Percentiles rank a stretch among this genome's conserved stretches.
phyloP scores from a whole-genome alignment of 2,797 vertebrate genomes.

The Pygocentrus nattereri region DNA sequence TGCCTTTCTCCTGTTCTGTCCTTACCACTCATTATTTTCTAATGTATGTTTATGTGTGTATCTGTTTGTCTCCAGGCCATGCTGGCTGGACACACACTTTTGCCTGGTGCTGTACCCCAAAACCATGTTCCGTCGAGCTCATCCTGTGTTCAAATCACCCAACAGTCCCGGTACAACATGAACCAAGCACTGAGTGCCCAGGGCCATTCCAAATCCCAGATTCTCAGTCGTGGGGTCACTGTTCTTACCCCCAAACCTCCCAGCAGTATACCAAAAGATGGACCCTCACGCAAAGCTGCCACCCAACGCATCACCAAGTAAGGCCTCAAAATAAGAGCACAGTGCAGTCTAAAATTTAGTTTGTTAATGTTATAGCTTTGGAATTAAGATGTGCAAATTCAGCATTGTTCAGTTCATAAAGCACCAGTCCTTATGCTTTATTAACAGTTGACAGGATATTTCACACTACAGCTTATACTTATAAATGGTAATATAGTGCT shows the following conservation, averaged over 20 bases:
- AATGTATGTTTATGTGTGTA: slow-evolving; percentile 11
- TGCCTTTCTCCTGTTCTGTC: background rate
- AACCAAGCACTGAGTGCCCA: slow-evolving; percentile 67
- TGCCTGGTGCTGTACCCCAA: slow-evolving; percentile 56
- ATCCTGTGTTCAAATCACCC: slow-evolving; percentile 69
- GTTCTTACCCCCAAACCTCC: slow-evolving; percentile 77
- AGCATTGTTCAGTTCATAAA: too few relatives aligned
- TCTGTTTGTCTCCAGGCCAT: slow-evolving; percentile 71
- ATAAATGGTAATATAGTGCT: too few relatives aligned
- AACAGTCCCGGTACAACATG: slow-evolving; percentile 68
- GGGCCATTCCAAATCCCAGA: slow-evolving; percentile 60
- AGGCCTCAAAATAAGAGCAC: slow-evolving; percentile 62
- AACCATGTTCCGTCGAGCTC: slow-evolving; percentile 65
- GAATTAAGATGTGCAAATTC: too few relatives aligned
- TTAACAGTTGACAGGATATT: too few relatives aligned
- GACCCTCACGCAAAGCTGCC: slow-evolving; percentile 78
- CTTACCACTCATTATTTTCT: slow-evolving; percentile 3
- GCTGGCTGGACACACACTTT: slow-evolving; percentile 76
- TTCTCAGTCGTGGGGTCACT: slow-evolving; percentile 70
- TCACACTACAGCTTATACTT: too few relatives aligned
- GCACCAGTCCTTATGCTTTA: too few relatives aligned
- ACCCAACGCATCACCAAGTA: slow-evolving; percentile 88
- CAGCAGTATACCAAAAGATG: slow-evolving; percentile 74
- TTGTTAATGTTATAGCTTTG: too few relatives aligned
- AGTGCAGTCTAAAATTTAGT: too few relatives aligned